Evolutionary conservation across 2,888 invertebrate genomes (phyloP).

Genomic region (Muscina levida): DNA sequence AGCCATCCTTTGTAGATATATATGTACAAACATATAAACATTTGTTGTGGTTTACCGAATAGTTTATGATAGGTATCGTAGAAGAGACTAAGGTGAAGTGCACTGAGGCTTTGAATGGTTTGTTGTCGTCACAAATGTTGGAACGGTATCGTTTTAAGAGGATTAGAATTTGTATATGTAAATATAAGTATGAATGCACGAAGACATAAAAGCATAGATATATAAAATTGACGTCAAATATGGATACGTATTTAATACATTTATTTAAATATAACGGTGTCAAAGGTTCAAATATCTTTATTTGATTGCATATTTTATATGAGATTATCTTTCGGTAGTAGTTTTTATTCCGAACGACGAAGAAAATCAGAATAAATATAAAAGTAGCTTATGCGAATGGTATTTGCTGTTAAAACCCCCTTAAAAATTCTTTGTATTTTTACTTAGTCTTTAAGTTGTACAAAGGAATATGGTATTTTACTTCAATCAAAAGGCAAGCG

Average conservation of each 20-base stretch:
- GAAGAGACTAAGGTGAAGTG: slow-evolving; percentile 11
- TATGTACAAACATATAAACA: slow-evolving; percentile 5
- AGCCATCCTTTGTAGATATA: background rate
- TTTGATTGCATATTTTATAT: slow-evolving; percentile 45
- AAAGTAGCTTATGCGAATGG: background rate
- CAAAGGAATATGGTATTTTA: slow-evolving; percentile 3
- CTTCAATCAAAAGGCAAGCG: background rate
- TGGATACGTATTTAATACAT: slow-evolving; percentile 41
- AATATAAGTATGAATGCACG: background rate
- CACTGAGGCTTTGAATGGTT: slow-evolving; percentile 53
- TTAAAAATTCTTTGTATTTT: background rate
- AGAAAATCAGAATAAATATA: background rate
- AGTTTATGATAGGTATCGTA: slow-evolving; percentile 34
- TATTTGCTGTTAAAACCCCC: background rate
- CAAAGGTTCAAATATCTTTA: slow-evolving; percentile 45
- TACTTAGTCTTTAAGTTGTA: background rate
- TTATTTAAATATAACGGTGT: too few species aligned
- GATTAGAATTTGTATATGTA: slow-evolving; percentile 42
- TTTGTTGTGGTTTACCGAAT: slow-evolving; percentile 40
- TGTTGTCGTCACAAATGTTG: slow-evolving; percentile 56
- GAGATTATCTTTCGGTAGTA: slow-evolving; percentile 33
- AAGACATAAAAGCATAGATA: background rate
- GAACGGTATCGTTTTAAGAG: slow-evolving; percentile 56
- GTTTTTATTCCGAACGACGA: background rate
- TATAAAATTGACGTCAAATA: slow-evolving; percentile 51